These are phyloP conservation scores for Thalassaphorura encarpata DNA, from an alignment of 1,140 invertebrate genomes.

Conservation along the genomic window DNA sequence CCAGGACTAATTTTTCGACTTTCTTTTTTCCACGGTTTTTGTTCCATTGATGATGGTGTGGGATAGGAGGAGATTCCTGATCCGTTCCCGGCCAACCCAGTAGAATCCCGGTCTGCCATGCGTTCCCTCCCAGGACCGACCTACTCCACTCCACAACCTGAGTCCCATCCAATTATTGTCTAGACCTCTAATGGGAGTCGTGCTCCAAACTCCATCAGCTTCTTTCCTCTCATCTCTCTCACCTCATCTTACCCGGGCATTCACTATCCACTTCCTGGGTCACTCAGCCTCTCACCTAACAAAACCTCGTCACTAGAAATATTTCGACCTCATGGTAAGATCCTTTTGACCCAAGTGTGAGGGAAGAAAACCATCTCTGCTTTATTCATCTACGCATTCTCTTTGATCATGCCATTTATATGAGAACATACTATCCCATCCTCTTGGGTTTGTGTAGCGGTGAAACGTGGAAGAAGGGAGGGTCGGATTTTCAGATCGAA, in stretches of 20 bases:
- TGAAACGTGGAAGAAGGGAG: neutral
- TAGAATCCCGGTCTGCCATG: conserved; percentile 24
- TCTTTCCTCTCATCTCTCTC: neutral
- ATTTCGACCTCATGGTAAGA: too few relatives aligned
- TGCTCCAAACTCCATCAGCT: neutral
- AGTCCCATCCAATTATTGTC: conserved; percentile 27
- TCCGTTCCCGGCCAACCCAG: conserved; percentile 30
- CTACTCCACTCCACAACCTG: too few relatives aligned
- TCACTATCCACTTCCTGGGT: too few relatives aligned
- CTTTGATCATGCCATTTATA: too few relatives aligned
- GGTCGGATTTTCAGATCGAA: conserved; percentile 16
- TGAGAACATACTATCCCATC: neutral
- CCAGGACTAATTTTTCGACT: conserved; percentile 29
- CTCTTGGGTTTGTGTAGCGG: neutral
- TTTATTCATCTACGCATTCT: too few relatives aligned
- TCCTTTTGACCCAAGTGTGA: too few relatives aligned
- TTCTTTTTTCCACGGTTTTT: conserved; percentile 31
- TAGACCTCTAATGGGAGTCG: too few relatives aligned
- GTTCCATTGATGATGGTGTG: conserved; percentile 32
- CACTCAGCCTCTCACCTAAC: too few relatives aligned
- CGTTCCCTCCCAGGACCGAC: conserved; percentile 27
- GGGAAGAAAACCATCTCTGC: too few relatives aligned
- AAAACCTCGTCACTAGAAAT: too few relatives aligned
- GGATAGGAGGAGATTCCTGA: conserved; percentile 33
- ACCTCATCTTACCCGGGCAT: too few relatives aligned